phyloP scores from a whole-genome alignment of 2,797 vertebrate species.

The Orientallactaga sibirica region DNA sequence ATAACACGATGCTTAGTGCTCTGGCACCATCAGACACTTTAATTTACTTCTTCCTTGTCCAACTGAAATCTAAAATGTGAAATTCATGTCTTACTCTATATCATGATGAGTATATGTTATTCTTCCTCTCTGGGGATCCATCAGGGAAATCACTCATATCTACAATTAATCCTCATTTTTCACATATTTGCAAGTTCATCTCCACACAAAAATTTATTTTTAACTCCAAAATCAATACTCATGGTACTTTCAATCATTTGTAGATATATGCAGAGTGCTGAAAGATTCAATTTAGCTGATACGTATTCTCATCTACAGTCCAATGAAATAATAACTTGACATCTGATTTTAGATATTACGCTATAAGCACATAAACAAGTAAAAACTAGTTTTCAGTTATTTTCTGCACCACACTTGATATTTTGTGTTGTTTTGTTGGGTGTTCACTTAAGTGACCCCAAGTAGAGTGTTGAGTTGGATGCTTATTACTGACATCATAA shows the following conservation, averaged over 20 bases:
- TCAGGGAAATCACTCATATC: not conserved
- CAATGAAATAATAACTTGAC: not conserved
- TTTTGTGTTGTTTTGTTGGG: not conserved
- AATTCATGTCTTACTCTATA: not conserved
- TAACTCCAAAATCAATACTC: not conserved
- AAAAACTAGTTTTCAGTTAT: no score
- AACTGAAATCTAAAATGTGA: not conserved
- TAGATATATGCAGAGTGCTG: not conserved
- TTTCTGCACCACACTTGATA: not conserved
- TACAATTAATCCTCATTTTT: not conserved
- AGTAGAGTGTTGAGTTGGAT: not conserved
- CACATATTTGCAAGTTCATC: not conserved
- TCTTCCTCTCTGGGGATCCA: not conserved
- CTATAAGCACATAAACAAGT: not conserved
- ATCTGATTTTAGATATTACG: not conserved
- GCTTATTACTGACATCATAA: not conserved
- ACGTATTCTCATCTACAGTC: not conserved
- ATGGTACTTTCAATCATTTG: not conserved
- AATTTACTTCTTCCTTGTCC: not conserved
- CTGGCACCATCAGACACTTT: not conserved
- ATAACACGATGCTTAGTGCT: not conserved
- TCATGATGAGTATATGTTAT: not conserved
- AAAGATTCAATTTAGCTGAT: not conserved
- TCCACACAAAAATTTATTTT: slow-evolving; percentile 37
- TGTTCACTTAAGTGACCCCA: not conserved